phyloP scores from a whole-genome alignment of 2,888 invertebrate species.

The Leptinotarsa tumamoca region DNA sequence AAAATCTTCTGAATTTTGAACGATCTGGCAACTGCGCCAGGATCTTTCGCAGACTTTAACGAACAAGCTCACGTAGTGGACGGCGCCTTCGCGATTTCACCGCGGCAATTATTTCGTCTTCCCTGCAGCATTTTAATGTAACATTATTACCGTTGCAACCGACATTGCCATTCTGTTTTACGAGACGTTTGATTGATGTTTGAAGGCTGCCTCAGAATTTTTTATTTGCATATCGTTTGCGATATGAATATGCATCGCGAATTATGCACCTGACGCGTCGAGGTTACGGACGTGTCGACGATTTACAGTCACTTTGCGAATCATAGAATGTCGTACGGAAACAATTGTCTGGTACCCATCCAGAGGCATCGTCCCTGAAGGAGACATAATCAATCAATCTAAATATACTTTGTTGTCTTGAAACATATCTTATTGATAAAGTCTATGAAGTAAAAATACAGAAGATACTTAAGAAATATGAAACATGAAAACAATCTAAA shows the following conservation, averaged over 20 bases:
- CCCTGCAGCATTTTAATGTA: conserved; percentile 53
- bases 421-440: too few species aligned
- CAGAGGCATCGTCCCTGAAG: neutral
- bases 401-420: too few species aligned
- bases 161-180: conserved; percentile 42
- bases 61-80: conserved; percentile 51
- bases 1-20: neutral
- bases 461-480: too few species aligned
- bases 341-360: conserved; percentile 3
- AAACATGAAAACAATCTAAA: too few species aligned
- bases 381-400: too few species aligned
- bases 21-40: conserved; percentile 35
- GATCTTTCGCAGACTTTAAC: conserved; percentile 46
- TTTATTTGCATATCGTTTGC: conserved; percentile 20
- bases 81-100: conserved; percentile 54
- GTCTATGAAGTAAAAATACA: too few species aligned
- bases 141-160: conserved; percentile 37
- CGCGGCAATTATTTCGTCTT: conserved; percentile 51
- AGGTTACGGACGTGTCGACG: neutral
- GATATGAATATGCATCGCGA: conserved; percentile 13
- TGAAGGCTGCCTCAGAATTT: conserved; percentile 30
- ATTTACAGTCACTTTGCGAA: neutral
- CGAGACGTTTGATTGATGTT: conserved; percentile 36
- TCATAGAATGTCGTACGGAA: neutral
- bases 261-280: conserved; percentile 4